Evolutionary conservation across 2,113 vertebrate genomes (phyloP).

Genomic region (Rhodinocichla rosea): DNA sequence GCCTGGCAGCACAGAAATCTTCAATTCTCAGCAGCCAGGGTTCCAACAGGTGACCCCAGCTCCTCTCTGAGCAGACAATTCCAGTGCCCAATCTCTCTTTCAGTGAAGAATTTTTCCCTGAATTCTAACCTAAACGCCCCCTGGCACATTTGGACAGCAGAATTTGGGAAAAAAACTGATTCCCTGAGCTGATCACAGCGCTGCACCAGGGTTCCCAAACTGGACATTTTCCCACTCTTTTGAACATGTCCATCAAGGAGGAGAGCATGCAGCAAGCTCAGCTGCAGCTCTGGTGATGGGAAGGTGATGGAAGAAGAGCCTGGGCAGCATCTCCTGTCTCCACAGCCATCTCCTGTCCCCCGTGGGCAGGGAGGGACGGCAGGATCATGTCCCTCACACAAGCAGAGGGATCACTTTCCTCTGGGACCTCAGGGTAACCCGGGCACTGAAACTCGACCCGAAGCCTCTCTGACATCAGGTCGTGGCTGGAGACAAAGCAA

Average conservation of each 20-base stretch:
- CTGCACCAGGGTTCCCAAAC: neutral
- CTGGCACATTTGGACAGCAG: rapidly evolving
- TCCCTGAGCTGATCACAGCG: neutral
- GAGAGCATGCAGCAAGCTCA: neutral
- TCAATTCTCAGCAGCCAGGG: neutral
- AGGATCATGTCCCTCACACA: neutral
- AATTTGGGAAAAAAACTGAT: neutral
- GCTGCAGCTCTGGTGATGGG: too few species aligned
- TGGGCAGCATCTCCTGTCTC: neutral
- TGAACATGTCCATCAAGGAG: rapidly evolving
- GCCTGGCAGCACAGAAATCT: neutral
- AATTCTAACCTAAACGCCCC: neutral
- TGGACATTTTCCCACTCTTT: neutral
- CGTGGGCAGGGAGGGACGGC: neutral
- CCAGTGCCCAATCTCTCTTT: neutral
- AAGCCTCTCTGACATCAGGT: conserved; percentile 49
- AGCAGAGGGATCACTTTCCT: conserved; percentile 38
- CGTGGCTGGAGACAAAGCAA: conserved; percentile 25
- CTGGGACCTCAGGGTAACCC: conserved; percentile 55
- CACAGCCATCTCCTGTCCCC: neutral
- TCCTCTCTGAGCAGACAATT: rapidly evolving
- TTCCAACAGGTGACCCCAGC: neutral
- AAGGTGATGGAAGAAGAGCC: neutral
- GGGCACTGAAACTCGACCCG: conserved; percentile 63
- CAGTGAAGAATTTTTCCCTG: neutral